These are phyloP conservation scores for Ormyrus pomaceus DNA, from an alignment of 2,888 invertebrate species.

Conservation along the genomic window DNA sequence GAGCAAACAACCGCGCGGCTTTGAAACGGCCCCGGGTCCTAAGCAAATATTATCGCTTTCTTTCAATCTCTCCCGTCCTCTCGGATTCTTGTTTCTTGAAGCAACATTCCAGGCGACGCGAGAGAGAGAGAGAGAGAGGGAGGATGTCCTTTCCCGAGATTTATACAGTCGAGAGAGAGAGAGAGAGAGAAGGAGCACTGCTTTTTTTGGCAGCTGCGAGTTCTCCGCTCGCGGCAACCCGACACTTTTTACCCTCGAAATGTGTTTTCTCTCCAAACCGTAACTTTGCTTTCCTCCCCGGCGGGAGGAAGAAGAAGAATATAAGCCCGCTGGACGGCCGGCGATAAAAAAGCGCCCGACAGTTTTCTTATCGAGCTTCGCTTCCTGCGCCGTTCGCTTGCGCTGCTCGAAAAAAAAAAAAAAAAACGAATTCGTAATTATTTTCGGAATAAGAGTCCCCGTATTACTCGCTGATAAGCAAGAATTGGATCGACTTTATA, in stretches of 20 bases:
- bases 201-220: conserved; percentile 11
- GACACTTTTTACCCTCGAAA: conserved; percentile 47
- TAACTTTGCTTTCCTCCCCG: conserved; percentile 4
- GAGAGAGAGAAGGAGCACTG: background rate
- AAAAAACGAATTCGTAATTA: background rate
- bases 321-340: background rate
- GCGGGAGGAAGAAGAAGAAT: background rate
- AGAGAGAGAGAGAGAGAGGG: background rate
- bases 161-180: background rate
- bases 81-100: conserved; percentile 38
- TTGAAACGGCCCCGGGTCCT: conserved; percentile 13
- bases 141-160: conserved; percentile 21
- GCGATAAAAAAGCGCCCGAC: background rate
- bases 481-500: too few species aligned
- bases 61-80: conserved; percentile 33
- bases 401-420: background rate
- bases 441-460: too few species aligned
- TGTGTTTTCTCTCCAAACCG: conserved; percentile 38
- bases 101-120: conserved; percentile 1
- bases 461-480: too few species aligned
- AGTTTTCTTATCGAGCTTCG: conserved; percentile 40
- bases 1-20: background rate
- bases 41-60: conserved; percentile 49
- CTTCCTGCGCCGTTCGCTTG: conserved; percentile 28
- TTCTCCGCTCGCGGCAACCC: conserved; percentile 24